These are phyloP conservation scores for Amiota communis DNA, from an alignment of 2,888 invertebrate genomes.

Conservation along the genomic window DNA sequence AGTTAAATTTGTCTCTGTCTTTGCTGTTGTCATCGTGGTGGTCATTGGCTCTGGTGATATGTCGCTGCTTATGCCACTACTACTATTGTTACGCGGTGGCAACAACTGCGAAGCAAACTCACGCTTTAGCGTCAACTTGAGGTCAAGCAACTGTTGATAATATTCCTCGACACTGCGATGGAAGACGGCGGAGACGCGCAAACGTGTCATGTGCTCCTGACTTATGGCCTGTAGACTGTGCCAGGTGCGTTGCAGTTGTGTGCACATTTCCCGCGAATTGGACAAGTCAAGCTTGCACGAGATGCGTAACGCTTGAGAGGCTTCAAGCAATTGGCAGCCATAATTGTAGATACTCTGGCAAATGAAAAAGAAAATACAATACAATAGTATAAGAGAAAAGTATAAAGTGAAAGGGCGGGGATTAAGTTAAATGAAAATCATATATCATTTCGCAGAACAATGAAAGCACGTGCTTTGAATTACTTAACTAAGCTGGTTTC, in stretches of 20 bases:
- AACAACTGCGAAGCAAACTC: slow-evolving; percentile 43
- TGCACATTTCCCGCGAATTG: slow-evolving; percentile 76
- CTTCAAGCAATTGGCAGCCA: slow-evolving; percentile 84
- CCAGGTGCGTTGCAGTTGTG: slow-evolving; percentile 80
- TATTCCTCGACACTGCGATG: slow-evolving; percentile 81
- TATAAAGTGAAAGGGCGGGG: background rate
- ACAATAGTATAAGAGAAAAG: background rate
- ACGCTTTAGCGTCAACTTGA: slow-evolving; percentile 77
- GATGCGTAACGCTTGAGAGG: slow-evolving; percentile 81
- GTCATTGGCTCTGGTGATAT: background rate
- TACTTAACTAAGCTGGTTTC: slow-evolving; percentile 1
- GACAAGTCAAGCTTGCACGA: slow-evolving; percentile 80
- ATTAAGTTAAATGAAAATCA: slow-evolving; percentile 15
- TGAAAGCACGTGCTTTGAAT: slow-evolving; percentile 45
- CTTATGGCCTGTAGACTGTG: slow-evolving; percentile 80
- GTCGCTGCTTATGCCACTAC: slow-evolving; percentile 58
- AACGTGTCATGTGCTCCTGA: slow-evolving; percentile 83
- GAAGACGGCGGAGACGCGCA: slow-evolving; percentile 84
- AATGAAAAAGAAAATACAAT: slow-evolving; percentile 25
- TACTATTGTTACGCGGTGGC: slow-evolving; percentile 46
- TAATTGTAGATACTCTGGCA: slow-evolving; percentile 85
- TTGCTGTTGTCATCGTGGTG: background rate
- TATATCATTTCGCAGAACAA: slow-evolving; percentile 21
- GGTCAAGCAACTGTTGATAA: slow-evolving; percentile 77
- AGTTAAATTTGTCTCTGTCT: background rate